Conservation (phyloP, 1,140 invertebrate species). For the Rhopalosiphum maidis region DNA sequence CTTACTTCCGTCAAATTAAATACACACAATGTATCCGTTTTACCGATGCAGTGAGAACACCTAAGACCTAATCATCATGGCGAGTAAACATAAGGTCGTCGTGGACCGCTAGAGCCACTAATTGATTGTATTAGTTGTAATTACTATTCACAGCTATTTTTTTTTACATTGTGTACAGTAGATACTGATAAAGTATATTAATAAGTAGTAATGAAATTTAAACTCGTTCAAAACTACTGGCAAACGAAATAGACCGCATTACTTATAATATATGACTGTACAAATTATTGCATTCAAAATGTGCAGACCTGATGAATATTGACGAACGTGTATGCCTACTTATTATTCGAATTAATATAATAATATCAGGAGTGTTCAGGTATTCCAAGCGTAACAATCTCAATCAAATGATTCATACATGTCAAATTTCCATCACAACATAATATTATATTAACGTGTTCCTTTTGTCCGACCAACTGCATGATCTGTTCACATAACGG, state of each 20-base stretch:
- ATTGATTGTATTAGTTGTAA: slow-evolving; percentile 5
- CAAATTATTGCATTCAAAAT: background rate
- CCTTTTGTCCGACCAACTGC: background rate
- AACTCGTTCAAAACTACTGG: background rate
- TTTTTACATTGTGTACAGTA: background rate
- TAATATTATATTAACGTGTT: background rate
- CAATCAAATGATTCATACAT: slow-evolving; percentile 3
- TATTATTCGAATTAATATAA: slow-evolving; percentile 9
- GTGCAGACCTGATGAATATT: background rate
- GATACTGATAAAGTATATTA: background rate
- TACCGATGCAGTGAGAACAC: background rate
- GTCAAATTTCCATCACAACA: background rate
- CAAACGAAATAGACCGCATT: background rate
- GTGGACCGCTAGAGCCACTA: slow-evolving; percentile 6
- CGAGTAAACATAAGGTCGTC: background rate
- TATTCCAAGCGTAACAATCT: background rate
- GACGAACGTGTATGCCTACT: background rate
- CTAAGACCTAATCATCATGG: background rate
- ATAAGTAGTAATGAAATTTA: background rate
- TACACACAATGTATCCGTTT: background rate
- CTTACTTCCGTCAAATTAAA: background rate
- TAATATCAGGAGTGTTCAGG: background rate
- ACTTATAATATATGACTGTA: background rate
- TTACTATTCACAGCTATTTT: slow-evolving; percentile 14
- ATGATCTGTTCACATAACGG: slow-evolving; percentile 9